Evolutionary conservation across 2,797 vertebrate species (phyloP).

Genomic region (Myripristis jacobus): DNA sequence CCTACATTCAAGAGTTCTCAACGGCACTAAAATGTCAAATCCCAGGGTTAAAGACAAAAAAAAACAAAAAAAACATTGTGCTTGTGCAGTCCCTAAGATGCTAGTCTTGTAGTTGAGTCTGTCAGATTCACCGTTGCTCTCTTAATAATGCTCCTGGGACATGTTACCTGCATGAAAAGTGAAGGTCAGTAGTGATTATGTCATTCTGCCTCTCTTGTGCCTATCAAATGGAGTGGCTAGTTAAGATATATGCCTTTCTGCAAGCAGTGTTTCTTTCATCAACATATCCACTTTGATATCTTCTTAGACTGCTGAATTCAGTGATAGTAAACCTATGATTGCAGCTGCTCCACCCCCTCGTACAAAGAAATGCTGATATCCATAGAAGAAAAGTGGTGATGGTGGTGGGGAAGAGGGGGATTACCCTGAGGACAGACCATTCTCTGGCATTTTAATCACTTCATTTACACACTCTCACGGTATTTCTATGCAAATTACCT

Average conservation of each 20-base stretch:
- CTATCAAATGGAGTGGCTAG: neutral
- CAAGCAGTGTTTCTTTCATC: conserved; percentile 5
- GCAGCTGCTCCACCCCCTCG: neutral
- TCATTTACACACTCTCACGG: conserved; percentile 65
- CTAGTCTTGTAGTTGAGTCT: neutral
- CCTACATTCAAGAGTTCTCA: conserved; percentile 64
- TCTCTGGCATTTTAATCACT: conserved; percentile 76
- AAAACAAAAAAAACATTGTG: conserved; percentile 23
- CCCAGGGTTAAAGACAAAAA: conserved; percentile 37
- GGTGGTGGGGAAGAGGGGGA: neutral
- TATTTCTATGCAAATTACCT: conserved; percentile 77
- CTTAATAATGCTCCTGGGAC: conserved; percentile 1
- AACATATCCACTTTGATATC: conserved; percentile 4
- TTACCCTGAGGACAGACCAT: conserved; percentile 63
- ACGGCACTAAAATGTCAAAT: conserved; percentile 52
- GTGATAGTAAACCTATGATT: neutral
- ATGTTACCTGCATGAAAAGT: neutral
- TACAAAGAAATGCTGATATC: conserved; percentile 34
- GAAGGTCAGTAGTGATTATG: conserved; percentile 8
- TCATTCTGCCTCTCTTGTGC: neutral
- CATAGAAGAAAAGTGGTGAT: conserved; percentile 16
- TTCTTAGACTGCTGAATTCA: neutral
- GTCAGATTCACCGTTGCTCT: conserved; percentile 22
- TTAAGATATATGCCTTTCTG: conserved; percentile 3
- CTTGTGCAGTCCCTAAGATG: neutral